Conservation (phyloP, 2,888 invertebrate genomes). For the Tipula vernalis region DNA sequence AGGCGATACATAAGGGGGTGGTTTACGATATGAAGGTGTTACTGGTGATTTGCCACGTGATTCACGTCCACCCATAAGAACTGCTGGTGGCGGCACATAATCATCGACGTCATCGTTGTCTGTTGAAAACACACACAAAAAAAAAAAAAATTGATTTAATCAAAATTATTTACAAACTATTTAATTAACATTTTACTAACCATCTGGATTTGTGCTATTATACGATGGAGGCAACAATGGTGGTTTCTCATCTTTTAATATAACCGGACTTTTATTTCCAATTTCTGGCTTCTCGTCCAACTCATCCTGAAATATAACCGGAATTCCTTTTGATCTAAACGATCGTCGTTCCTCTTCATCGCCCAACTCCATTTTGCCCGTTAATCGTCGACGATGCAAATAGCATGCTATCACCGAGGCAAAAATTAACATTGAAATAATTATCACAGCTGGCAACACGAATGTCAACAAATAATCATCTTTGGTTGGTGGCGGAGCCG, state of each 20-base stretch:
- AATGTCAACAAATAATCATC: slow-evolving; percentile 68
- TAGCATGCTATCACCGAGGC: slow-evolving; percentile 81
- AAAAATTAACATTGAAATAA: slow-evolving; percentile 74
- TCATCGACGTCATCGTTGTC: slow-evolving; percentile 50
- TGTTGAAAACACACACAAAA: background rate
- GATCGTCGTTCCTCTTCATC: slow-evolving; percentile 72
- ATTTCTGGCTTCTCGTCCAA: slow-evolving; percentile 85
- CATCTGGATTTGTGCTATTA: slow-evolving; percentile 34
- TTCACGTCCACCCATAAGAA: slow-evolving; percentile 49
- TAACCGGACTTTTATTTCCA: slow-evolving; percentile 83
- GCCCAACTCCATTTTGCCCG: slow-evolving; percentile 71
- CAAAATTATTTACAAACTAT: too few species aligned
- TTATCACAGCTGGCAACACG: slow-evolving; percentile 78
- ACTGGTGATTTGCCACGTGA: slow-evolving; percentile 63
- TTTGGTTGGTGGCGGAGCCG: slow-evolving; percentile 34
- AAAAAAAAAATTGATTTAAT: too few species aligned
- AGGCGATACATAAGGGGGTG: slow-evolving; percentile 94
- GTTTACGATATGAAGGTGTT: slow-evolving; percentile 85
- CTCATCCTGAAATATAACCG: slow-evolving; percentile 95
- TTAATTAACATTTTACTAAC: slow-evolving; percentile 18
- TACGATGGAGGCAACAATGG: slow-evolving; percentile 68
- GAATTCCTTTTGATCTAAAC: slow-evolving; percentile 74
- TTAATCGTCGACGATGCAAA: slow-evolving; percentile 68
- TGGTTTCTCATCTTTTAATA: slow-evolving; percentile 90
- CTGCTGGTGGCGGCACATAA: slow-evolving; percentile 81